These are phyloP conservation scores for Antheraea assamensis DNA, from an alignment of 2,888 invertebrate species.

Conservation along the genomic window DNA sequence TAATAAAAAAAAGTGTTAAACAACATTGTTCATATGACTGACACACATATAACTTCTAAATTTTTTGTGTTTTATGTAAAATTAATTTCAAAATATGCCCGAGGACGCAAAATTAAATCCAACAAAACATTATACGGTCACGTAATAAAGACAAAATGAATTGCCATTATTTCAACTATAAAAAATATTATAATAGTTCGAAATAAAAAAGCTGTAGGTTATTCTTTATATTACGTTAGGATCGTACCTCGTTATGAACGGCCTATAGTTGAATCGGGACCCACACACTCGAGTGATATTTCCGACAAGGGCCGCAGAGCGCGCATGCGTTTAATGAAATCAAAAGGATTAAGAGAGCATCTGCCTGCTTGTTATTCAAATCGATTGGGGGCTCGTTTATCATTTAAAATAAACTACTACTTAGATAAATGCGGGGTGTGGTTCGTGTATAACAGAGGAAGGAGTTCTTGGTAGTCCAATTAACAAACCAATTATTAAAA, in stretches of 20 bases:
- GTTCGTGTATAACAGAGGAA: constrained; percentile 74
- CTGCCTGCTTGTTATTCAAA: constrained; percentile 82
- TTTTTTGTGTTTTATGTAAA: constrained; percentile 33
- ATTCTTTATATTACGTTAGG: constrained; percentile 47
- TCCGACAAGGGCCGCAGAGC: constrained; percentile 78
- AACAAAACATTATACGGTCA: constrained; percentile 52
- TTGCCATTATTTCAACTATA: constrained; percentile 40
- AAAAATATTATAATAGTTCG: constrained; percentile 27
- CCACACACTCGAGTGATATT: constrained; percentile 77
- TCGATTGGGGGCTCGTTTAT: constrained; percentile 81
- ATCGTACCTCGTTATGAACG: constrained; percentile 63
- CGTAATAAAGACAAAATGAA: constrained; percentile 53
- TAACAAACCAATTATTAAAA: constrained; percentile 72
- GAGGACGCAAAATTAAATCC: constrained; percentile 53
- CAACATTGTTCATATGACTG: constrained; percentile 52
- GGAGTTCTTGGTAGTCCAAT: constrained; percentile 71
- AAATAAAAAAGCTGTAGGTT: constrained; percentile 17
- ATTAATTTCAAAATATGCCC: constrained; percentile 29
- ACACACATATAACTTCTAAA: constrained; percentile 41
- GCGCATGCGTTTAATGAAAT: constrained; percentile 82
- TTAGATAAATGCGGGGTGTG: constrained; percentile 79
- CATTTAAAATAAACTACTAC: constrained; percentile 81
- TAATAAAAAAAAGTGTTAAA: too few relatives aligned
- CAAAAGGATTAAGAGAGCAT: constrained; percentile 81
- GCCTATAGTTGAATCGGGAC: constrained; percentile 61